These are phyloP conservation scores for Drosophila macrospina DNA, from an alignment of 2,888 invertebrate species.

Conservation along the genomic window DNA sequence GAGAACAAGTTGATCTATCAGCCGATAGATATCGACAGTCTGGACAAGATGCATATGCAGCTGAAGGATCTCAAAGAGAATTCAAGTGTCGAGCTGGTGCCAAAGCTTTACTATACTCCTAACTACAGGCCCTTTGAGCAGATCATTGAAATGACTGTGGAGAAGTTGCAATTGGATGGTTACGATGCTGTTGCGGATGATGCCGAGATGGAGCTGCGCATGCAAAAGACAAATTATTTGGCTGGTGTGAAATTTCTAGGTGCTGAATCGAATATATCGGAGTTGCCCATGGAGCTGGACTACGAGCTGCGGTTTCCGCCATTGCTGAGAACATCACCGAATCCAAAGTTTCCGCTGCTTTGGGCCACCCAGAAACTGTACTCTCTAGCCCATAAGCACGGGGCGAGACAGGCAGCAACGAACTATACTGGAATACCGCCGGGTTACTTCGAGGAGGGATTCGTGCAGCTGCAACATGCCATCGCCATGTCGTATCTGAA, in stretches of 20 bases:
- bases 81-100: neutral
- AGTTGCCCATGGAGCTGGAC: conserved; percentile 1
- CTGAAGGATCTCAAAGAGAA: neutral
- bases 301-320: conserved; percentile 18
- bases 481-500: conserved; percentile 30
- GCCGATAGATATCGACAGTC: conserved; percentile 6
- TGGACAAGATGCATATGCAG: neutral
- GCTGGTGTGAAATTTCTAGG: conserved; percentile 7
- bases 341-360: neutral
- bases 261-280: neutral
- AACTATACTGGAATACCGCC: conserved; percentile 16
- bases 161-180: conserved; percentile 1
- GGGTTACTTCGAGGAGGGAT: conserved; percentile 36
- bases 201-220: neutral
- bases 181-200: neutral
- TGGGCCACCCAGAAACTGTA: conserved; percentile 18
- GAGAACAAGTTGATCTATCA: neutral
- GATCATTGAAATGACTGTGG: neutral
- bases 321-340: neutral
- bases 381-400: neutral
- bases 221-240: conserved; percentile 5
- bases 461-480: conserved; percentile 36
- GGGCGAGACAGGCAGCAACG: neutral
- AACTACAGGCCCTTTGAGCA: neutral
- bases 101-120: neutral